Evolutionary conservation across 2,888 invertebrate genomes (phyloP).

Genomic region (Luperina testacea): DNA sequence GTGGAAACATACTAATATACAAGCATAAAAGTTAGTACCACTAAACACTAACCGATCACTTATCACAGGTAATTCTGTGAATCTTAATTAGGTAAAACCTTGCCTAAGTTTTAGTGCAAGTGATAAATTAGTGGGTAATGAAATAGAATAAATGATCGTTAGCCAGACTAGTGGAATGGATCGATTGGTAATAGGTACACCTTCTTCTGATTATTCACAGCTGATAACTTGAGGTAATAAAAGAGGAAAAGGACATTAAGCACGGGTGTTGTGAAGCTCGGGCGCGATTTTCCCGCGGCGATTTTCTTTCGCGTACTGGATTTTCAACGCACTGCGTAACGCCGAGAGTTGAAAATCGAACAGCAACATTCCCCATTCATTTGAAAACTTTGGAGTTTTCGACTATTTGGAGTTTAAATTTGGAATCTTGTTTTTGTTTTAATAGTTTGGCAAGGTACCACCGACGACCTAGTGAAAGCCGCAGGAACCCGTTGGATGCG

Average conservation of each 20-base stretch:
- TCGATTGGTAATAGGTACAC: conserved; percentile 1
- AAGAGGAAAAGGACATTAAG: not conserved
- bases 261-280: not conserved
- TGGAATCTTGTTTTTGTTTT: not conserved
- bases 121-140: conserved; percentile 27
- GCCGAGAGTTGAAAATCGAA: not conserved
- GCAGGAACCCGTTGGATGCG: too few relatives aligned
- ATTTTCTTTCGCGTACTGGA: too few relatives aligned
- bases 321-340: too few relatives aligned
- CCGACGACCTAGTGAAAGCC: too few relatives aligned
- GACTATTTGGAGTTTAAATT: not conserved
- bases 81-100: conserved; percentile 29
- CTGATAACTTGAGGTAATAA: conserved; percentile 4
- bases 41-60: conserved; percentile 22
- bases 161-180: not conserved
- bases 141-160: conserved; percentile 11
- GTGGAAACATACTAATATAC: conserved; percentile 1
- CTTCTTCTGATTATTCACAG: conserved; percentile 11
- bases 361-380: too few relatives aligned
- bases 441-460: not conserved
- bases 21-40: conserved; percentile 1
- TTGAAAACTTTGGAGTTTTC: not conserved
- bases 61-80: conserved; percentile 22
- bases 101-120: conserved; percentile 32
- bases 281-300: not conserved